Conservation (phyloP, 2,113 vertebrate genomes). For the Plotosus lineatus region DNA sequence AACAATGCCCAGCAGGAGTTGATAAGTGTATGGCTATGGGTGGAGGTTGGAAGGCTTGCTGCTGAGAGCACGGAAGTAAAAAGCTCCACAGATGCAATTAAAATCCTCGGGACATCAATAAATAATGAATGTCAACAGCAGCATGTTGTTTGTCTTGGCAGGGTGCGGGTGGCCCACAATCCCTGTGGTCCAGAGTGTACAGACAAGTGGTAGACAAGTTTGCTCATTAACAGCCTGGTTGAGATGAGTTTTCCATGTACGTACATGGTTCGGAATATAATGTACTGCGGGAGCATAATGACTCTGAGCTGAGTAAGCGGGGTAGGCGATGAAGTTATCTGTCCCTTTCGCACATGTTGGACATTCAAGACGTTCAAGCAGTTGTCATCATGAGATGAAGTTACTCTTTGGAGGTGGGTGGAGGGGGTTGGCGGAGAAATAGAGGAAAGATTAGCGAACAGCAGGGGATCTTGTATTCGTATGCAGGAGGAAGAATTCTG, state of each 20-base stretch:
- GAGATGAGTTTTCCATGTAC: conserved; percentile 27
- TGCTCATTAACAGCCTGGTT: conserved; percentile 30
- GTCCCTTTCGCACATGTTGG: conserved; percentile 59
- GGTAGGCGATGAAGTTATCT: conserved; percentile 38
- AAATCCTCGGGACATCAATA: conserved; percentile 70
- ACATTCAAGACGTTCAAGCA: conserved; percentile 65
- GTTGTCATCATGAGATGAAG: conserved; percentile 67
- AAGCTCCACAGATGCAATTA: conserved; percentile 70
- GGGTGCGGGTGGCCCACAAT: conserved; percentile 54
- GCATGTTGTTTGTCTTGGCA: conserved; percentile 67
- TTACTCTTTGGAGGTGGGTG: conserved; percentile 59
- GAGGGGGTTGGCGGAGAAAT: conserved; percentile 48
- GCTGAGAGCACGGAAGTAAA: conserved; percentile 59
- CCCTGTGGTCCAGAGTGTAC: conserved; percentile 50
- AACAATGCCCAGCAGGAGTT: conserved; percentile 59
- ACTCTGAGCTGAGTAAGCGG: conserved; percentile 10
- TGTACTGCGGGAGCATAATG: not conserved
- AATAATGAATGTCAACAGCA: conserved; percentile 78
- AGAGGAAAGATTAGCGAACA: conserved; percentile 51
- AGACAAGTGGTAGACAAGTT: conserved; percentile 22
- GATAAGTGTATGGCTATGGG: conserved; percentile 55
- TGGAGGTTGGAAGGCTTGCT: conserved; percentile 56
- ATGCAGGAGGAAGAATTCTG: conserved; percentile 8
- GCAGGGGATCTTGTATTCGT: conserved; percentile 6
- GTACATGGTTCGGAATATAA: conserved; percentile 39